Percentiles rank a stretch among this genome's conserved stretches.
phyloP scores from a whole-genome alignment of 2,888 invertebrate genomes.

The Linnaemya vulpina region DNA sequence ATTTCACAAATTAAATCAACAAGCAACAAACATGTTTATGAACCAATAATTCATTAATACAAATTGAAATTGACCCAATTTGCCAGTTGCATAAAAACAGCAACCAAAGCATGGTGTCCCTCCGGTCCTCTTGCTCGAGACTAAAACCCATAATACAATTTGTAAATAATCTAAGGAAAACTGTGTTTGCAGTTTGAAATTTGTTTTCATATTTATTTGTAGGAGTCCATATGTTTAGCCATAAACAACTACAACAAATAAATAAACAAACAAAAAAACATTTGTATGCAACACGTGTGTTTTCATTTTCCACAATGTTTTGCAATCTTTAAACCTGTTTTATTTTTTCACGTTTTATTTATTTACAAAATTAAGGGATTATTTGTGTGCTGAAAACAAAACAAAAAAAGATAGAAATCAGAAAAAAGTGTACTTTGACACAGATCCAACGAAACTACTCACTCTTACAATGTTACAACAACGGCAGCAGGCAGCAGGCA shows the following conservation, averaged over 20 bases:
- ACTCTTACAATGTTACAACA: constrained; percentile 36
- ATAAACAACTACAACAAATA: constrained; percentile 24
- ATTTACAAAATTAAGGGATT: constrained; percentile 46
- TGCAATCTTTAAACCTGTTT: constrained; percentile 60
- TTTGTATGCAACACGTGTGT: constrained; percentile 70
- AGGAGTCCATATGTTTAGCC: constrained; percentile 56
- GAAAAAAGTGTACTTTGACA: constrained; percentile 65
- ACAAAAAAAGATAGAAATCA: constrained; percentile 8
- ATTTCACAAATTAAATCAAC: constrained; percentile 40
- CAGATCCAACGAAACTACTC: constrained; percentile 24
- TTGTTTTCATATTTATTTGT: constrained; percentile 62
- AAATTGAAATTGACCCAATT: constrained; percentile 72
- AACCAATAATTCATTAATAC: constrained; percentile 71
- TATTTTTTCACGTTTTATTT: constrained; percentile 22
- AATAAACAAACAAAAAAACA: constrained; percentile 40
- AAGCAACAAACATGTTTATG: constrained; percentile 56
- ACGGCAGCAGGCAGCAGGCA: constrained; percentile 39
- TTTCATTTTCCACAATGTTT: constrained; percentile 50
- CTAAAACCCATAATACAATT: constrained; percentile 26
- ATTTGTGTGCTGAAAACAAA: constrained; percentile 33
- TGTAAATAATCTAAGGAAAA: constrained; percentile 48
- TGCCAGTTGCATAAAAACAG: constrained; percentile 65
- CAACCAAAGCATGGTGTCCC: constrained; percentile 24
- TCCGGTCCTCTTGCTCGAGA: constrained; percentile 22
- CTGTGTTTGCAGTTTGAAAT: constrained; percentile 50